Evolutionary conservation across 2,113 vertebrate species (phyloP).

Genomic region (Lepus americanus): DNA sequence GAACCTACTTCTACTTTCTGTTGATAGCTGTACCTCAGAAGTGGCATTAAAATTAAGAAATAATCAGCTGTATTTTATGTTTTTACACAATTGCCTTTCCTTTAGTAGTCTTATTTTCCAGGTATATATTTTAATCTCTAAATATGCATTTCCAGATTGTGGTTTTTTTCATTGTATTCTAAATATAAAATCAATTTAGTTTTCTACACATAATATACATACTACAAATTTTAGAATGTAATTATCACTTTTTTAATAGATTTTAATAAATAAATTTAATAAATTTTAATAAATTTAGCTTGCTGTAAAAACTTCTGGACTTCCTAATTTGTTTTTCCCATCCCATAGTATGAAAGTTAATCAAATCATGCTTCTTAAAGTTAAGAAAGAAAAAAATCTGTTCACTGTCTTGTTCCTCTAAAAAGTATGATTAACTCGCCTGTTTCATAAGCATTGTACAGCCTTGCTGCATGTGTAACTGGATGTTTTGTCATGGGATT

Average conservation of each 20-base stretch:
- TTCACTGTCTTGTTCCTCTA: neutral
- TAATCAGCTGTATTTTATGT: neutral
- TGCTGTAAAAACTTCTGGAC: slow-evolving; percentile 39
- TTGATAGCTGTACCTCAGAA: neutral
- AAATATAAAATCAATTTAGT: neutral
- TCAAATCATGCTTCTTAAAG: slow-evolving; percentile 21
- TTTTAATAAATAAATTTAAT: slow-evolving; percentile 51
- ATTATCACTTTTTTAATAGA: neutral
- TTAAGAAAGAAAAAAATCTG: slow-evolving; percentile 40
- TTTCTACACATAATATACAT: neutral
- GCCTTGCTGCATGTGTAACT: neutral
- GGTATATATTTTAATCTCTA: neutral
- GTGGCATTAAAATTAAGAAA: neutral
- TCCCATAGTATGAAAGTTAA: slow-evolving; percentile 59
- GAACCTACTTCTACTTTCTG: slow-evolving; percentile 63
- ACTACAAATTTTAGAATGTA: neutral
- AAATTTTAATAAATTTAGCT: slow-evolving; percentile 68
- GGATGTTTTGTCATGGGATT: neutral
- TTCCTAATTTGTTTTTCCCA: slow-evolving; percentile 58
- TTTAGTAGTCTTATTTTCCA: slow-evolving; percentile 19
- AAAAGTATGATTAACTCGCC: neutral
- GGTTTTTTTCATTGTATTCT: neutral
- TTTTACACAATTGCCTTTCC: neutral
- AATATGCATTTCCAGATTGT: neutral
- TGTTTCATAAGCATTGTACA: neutral